phyloP scores from a whole-genome alignment of 1,140 invertebrate species.

The Pachypeltis micranthus region DNA sequence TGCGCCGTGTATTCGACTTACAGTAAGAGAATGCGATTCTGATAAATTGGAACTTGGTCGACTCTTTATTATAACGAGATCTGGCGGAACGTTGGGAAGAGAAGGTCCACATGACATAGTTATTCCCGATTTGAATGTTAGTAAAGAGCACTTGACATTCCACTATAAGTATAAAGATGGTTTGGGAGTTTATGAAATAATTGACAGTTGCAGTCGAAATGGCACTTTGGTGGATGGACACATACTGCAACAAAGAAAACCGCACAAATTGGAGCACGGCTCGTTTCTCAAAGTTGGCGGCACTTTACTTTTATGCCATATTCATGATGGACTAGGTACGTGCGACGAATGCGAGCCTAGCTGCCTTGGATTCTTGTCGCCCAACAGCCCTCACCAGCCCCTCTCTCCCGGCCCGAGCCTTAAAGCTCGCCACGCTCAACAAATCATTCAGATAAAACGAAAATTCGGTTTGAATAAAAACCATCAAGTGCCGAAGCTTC shows the following conservation, averaged over 20 bases:
- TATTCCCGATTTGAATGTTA: conserved; percentile 67
- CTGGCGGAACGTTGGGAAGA: conserved; percentile 71
- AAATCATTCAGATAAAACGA: conserved; percentile 38
- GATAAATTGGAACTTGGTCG: conserved; percentile 57
- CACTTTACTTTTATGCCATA: conserved; percentile 69
- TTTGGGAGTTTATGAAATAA: conserved; percentile 49
- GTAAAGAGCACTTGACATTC: conserved; percentile 33
- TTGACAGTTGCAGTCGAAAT: conserved; percentile 76
- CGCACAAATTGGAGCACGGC: conserved; percentile 53
- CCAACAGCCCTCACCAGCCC: neutral
- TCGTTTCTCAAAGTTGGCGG: conserved; percentile 47
- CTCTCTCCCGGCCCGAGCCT: conserved; percentile 30
- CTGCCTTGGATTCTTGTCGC: conserved; percentile 31
- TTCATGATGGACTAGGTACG: conserved; percentile 71
- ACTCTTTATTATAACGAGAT: conserved; percentile 73
- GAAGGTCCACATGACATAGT: conserved; percentile 62
- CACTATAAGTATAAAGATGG: conserved; percentile 48
- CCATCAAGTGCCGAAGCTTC: conserved; percentile 30
- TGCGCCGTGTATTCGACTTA: conserved; percentile 73
- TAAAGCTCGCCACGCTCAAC: conserved; percentile 4
- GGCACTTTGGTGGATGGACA: conserved; percentile 73
- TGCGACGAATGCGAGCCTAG: conserved; percentile 85
- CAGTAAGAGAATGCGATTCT: conserved; percentile 61
- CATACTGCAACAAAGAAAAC: conserved; percentile 54
- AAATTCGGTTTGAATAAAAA: conserved; percentile 63